Evolutionary conservation across 2,113 vertebrate species (phyloP).

Genomic region (Calidris pugnax): DNA sequence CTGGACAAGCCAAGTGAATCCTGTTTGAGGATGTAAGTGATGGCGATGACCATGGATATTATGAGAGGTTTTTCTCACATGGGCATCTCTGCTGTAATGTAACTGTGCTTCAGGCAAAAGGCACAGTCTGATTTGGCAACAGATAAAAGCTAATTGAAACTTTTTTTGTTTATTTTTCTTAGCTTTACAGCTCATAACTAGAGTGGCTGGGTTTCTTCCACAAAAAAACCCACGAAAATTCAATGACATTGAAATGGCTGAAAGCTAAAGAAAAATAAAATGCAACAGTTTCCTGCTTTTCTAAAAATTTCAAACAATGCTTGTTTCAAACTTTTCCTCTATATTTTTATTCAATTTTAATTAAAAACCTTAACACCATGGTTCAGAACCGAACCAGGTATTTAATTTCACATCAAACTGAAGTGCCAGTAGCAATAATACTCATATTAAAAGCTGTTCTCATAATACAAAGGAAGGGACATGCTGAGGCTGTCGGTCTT

Average conservation of each 20-base stretch:
- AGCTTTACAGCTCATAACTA: slow-evolving; percentile 21
- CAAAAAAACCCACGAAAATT: neutral
- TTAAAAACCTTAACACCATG: neutral
- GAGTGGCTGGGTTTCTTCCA: neutral
- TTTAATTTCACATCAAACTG: neutral
- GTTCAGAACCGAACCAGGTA: neutral
- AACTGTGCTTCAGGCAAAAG: neutral
- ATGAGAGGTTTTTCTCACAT: neutral
- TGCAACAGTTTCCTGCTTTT: neutral
- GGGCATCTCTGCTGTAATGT: neutral
- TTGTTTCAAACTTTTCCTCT: neutral
- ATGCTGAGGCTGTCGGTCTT: neutral
- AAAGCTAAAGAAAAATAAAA: neutral
- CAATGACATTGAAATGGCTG: neutral
- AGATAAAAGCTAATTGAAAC: slow-evolving; percentile 14
- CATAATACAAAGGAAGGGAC: neutral
- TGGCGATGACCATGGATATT: neutral
- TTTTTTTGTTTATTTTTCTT: slow-evolving; percentile 30
- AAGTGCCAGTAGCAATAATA: neutral
- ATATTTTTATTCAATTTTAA: neutral
- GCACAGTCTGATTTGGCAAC: neutral
- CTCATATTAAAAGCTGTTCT: neutral
- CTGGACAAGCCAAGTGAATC: neutral
- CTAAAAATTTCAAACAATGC: neutral
- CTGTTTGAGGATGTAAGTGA: neutral